Percentiles rank a stretch among this genome's conserved stretches.
phyloP scores from a whole-genome alignment of 2,113 vertebrate species.

The Tapirus terrestris region DNA sequence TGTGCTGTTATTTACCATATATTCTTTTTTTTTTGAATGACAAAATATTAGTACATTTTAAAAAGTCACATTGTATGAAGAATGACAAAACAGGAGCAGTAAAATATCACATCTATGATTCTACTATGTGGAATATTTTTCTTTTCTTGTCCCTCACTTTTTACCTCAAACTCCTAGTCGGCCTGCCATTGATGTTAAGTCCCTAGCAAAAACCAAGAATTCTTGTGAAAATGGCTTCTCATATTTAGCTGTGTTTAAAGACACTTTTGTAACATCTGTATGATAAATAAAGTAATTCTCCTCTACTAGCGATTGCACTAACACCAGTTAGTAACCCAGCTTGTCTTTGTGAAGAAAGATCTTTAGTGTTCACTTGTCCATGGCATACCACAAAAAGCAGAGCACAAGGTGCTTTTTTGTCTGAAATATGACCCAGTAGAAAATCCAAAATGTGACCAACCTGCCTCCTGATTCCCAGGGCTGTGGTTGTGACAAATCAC shows the following conservation, averaged over 20 bases:
- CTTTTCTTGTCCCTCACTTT: background rate
- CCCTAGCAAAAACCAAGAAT: background rate
- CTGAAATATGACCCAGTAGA: background rate
- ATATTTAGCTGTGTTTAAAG: background rate
- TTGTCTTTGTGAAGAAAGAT: background rate
- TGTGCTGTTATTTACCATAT: background rate
- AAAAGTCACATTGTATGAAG: background rate
- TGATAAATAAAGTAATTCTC: background rate
- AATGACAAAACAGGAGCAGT: background rate
- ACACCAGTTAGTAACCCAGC: background rate
- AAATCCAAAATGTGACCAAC: background rate
- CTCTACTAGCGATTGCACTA: background rate
- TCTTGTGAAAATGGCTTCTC: background rate
- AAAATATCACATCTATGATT: background rate
- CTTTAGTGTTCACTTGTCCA: background rate
- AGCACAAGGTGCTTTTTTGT: background rate
- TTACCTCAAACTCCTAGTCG: background rate
- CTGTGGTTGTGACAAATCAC: background rate
- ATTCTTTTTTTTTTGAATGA: background rate
- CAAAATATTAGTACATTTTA: background rate
- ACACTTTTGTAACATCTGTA: background rate
- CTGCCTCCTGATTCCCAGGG: background rate
- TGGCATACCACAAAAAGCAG: background rate
- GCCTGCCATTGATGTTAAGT: background rate
- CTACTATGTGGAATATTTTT: background rate